Conservation (phyloP, 1,140 invertebrate genomes). For the Probaryconus sp. region DNA sequence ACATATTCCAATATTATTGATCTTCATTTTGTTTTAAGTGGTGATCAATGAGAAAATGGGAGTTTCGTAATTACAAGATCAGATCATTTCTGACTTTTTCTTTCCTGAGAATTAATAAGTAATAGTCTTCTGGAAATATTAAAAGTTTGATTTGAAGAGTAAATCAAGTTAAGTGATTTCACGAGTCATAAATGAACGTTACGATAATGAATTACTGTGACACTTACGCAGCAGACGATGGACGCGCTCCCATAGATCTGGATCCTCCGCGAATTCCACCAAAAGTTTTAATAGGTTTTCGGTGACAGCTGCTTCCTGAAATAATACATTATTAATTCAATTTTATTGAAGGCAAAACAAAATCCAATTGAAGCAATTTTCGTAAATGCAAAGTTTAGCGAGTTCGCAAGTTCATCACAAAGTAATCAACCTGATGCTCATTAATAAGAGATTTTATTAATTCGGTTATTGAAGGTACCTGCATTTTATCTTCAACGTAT, state of each 20-base stretch:
- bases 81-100: too few relatives aligned
- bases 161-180: conserved; percentile 25
- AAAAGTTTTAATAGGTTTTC: conserved; percentile 68
- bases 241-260: conserved; percentile 62
- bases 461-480: neutral
- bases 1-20: too few relatives aligned
- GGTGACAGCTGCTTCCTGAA: conserved; percentile 59
- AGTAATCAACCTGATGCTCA: neutral
- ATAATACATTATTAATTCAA: conserved; percentile 59
- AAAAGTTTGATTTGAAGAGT: conserved; percentile 12
- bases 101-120: too few relatives aligned
- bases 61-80: too few relatives aligned
- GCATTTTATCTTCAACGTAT: too few relatives aligned
- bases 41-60: too few relatives aligned
- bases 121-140: too few relatives aligned
- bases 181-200: conserved; percentile 11
- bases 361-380: conserved; percentile 3
- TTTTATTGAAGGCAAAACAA: conserved; percentile 21
- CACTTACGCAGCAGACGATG: conserved; percentile 70
- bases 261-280: conserved; percentile 64
- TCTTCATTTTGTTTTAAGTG: too few relatives aligned
- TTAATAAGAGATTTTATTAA: neutral
- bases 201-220: conserved; percentile 26
- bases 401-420: conserved; percentile 3
- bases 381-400: conserved; percentile 15